phyloP scores from a whole-genome alignment of 2,113 vertebrate species.

The Centrocercus urophasianus region DNA sequence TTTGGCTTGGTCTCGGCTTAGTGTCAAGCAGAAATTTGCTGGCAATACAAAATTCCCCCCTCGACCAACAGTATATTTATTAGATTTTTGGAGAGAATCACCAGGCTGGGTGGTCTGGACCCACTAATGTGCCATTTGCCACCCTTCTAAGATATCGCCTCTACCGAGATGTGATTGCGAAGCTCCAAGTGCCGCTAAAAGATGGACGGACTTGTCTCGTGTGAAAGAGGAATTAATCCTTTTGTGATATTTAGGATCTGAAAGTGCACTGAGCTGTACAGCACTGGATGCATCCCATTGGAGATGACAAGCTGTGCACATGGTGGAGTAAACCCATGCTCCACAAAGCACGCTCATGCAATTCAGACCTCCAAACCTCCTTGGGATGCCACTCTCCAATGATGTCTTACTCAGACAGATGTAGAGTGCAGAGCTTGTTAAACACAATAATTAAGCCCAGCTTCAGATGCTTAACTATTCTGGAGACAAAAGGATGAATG shows the following conservation, averaged over 20 bases:
- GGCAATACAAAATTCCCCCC: neutral
- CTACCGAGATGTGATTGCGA: neutral
- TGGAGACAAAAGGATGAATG: neutral
- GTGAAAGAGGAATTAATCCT: neutral
- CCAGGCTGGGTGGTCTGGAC: neutral
- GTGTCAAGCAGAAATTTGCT: neutral
- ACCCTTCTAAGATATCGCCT: neutral
- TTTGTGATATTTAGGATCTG: neutral
- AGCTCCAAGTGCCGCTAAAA: neutral
- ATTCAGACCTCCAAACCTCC: neutral
- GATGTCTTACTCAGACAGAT: neutral
- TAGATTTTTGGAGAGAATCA: neutral
- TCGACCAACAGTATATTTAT: slow-evolving; percentile 1
- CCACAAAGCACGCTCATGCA: neutral
- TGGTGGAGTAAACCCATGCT: neutral
- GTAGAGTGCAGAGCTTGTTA: neutral
- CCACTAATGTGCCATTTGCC: neutral
- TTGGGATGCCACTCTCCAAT: neutral
- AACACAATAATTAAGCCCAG: neutral
- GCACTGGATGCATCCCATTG: neutral
- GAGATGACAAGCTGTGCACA: neutral
- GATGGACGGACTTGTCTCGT: neutral
- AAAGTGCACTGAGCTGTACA: neutral
- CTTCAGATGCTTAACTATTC: neutral
- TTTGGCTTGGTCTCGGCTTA: slow-evolving; percentile 1